These are phyloP conservation scores for Lutjanus erythropterus DNA, from an alignment of 2,113 vertebrate genomes.

Conservation along the genomic window DNA sequence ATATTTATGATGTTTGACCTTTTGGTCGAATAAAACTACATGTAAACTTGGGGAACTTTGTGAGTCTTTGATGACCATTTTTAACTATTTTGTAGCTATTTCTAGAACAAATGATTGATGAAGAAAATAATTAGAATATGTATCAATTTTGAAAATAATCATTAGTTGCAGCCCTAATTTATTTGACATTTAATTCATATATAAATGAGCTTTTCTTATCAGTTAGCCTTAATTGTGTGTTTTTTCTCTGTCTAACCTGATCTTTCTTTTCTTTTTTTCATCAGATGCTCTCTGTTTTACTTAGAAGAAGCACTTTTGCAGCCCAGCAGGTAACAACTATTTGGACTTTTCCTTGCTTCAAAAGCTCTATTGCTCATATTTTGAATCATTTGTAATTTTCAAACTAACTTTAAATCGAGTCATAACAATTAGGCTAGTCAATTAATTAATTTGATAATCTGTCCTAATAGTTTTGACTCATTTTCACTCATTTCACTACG, in stretches of 20 bases:
- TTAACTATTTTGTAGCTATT: background rate
- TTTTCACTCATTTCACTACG: no score
- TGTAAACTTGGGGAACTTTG: background rate
- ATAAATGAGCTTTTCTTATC: background rate
- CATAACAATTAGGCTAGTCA: no score
- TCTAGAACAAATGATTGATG: background rate
- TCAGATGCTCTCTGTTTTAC: slow-evolving; percentile 64
- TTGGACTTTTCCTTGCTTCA: background rate
- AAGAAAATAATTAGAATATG: background rate
- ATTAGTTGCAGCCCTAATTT: background rate
- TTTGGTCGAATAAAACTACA: background rate
- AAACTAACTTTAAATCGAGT: no score
- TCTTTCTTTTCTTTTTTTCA: background rate
- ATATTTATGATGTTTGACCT: background rate
- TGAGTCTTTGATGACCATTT: background rate
- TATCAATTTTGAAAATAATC: background rate
- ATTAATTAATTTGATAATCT: no score
- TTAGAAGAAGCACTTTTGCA: slow-evolving; percentile 53
- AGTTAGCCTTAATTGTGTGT: background rate
- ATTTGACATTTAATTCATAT: background rate
- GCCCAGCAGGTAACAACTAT: slow-evolving; percentile 55
- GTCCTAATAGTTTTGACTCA: no score
- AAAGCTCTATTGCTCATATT: background rate
- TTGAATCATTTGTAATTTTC: background rate
- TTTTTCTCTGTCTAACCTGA: background rate